Base-by-base conservation (phyloP, 2,888 invertebrate genomes). In the Ichneumoninae sp. region DNA sequence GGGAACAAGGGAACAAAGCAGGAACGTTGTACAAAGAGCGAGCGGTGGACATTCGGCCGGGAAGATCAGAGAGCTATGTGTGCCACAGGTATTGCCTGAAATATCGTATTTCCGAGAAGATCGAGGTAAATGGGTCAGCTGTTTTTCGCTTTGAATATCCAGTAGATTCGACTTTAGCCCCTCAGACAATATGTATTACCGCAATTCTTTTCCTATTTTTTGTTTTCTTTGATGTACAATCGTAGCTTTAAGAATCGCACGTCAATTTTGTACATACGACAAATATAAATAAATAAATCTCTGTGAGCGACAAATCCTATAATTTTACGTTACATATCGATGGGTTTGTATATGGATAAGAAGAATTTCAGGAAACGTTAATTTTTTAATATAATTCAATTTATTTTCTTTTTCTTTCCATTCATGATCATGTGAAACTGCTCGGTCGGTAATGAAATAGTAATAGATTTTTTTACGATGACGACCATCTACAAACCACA, bases 231-330 rank as follows among this genome's bases (percentile, higher is more conserved):
- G 7, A 65, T 7, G 70, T 70, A 26, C 70, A 57, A 50, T 66
- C 44, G 66, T 40, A 70, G 8, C 40, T 16, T 62, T 30, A 66
- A 40, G 62, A 70, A 65, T 71, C 70, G 47, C 16, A 22, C 33
- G 44, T 33, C 16, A 74, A 80, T 33, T 68, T 57, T 80, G 72
- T 80, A 74, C 10, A 80, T 80, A 80, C 30, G n/a, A 22, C 60
- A 7, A 50, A 57, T 71, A 74, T 66, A 57, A 72, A 80, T 74
- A 80, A 57, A 69, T 68, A 68, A n/a, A 22, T 22, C 22, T 57
- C 57, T 60, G 47, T 60, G 33, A 65, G 19, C 36, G 65, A 7
- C 1, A 36, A 19, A 65, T 19, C 7, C 8, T 36, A n/a, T 19
- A 5, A 5, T 65, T 36, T 36, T 30, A 62, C 2, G 3, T 30